These are phyloP conservation scores for Acanthaster planci DNA, from an alignment of 35 echinoderm and acorn worm species.

Conservation along the genomic window DNA sequence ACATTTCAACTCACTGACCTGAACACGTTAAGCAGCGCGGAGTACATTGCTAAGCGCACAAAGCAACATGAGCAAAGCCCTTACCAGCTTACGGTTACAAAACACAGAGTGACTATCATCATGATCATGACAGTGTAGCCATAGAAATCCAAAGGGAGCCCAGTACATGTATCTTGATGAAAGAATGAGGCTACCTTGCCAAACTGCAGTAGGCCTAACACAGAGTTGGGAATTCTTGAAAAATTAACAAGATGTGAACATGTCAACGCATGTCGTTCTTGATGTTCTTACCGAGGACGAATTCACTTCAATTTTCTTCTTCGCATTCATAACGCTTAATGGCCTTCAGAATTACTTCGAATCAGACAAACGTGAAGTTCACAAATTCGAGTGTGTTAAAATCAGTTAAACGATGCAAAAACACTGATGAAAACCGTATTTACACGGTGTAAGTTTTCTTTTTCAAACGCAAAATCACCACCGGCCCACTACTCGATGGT, in stretches of 20 bases:
- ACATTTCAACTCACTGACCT: neutral
- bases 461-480: neutral
- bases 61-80: neutral
- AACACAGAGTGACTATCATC: neutral
- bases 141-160: neutral
- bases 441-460: no score
- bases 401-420: neutral
- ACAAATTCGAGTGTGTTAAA: neutral
- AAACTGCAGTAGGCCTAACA: neutral
- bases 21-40: neutral
- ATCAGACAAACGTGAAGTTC: neutral
- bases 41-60: no score
- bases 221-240: neutral
- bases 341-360: neutral
- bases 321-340: neutral
- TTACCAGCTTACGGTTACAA: neutral
- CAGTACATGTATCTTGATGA: neutral
- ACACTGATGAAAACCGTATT: no score
- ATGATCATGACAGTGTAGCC: neutral
- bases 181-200: neutral
- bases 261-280: neutral
- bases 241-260: neutral
- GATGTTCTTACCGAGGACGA: constrained; percentile 1
- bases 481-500: no score
- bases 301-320: constrained; percentile 18